A percentile compares a stretch with the other conserved stretches of the same genome.
phyloP scores from a whole-genome alignment of 1,140 invertebrate species.

The Asobara japonica region DNA sequence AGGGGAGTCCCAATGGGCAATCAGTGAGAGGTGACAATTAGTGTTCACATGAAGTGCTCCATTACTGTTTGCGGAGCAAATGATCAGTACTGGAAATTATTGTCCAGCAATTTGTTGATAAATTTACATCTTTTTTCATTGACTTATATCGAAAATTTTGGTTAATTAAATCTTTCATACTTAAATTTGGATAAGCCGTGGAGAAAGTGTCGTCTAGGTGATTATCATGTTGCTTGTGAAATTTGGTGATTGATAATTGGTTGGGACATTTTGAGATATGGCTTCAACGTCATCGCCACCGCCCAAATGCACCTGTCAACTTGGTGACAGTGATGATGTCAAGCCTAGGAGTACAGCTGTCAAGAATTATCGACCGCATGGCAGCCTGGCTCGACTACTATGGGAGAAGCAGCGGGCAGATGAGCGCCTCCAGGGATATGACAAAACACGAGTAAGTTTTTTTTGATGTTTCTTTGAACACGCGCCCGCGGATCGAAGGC shows the following conservation, averaged over 20 bases:
- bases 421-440: conserved; percentile 71
- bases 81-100: too few species aligned
- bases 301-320: conserved; percentile 48
- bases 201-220: not conserved
- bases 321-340: not conserved
- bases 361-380: conserved; percentile 67
- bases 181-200: not conserved
- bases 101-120: too few species aligned
- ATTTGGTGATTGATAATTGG: not conserved
- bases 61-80: too few species aligned
- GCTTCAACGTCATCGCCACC: conserved; percentile 18
- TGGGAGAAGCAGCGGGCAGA: conserved; percentile 77
- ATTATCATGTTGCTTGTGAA: not conserved
- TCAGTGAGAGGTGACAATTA: not conserved
- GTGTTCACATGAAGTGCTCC: too few species aligned
- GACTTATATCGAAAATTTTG: too few species aligned
- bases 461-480: conserved; percentile 23
- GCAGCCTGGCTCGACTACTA: conserved; percentile 73
- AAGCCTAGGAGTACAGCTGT: conserved; percentile 26
- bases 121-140: too few species aligned
- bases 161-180: too few species aligned
- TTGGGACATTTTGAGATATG: not conserved
- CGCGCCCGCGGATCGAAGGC: not conserved
- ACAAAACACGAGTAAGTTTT: conserved; percentile 73
- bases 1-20: not conserved